Conservation (phyloP, 2,113 vertebrate genomes). For the Cyphomyrus discorhynchus region DNA sequence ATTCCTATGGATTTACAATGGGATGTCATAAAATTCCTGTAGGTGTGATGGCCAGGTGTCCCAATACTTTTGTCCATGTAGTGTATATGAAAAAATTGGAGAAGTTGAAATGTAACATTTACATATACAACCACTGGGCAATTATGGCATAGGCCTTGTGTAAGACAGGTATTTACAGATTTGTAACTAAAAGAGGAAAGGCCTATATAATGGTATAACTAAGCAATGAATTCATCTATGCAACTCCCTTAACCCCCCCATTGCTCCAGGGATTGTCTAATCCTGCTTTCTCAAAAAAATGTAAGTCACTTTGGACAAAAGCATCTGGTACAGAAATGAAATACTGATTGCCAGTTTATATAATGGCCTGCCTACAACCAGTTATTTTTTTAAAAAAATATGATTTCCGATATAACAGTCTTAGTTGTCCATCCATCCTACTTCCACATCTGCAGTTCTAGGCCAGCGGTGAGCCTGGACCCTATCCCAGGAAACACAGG, state of each 20-base stretch:
- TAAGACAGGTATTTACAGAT: not conserved
- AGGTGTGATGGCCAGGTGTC: not conserved
- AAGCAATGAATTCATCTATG: not conserved
- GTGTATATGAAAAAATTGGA: not conserved
- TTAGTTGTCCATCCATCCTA: not conserved
- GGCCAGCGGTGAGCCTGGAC: not conserved
- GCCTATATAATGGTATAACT: not conserved
- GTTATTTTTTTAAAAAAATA: not conserved
- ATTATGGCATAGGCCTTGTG: not conserved
- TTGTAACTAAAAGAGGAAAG: not conserved
- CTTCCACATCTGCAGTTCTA: not conserved
- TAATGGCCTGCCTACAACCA: not conserved
- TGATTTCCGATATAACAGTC: not conserved
- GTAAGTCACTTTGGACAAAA: not conserved
- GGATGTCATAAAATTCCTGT: not conserved
- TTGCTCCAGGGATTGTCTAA: not conserved
- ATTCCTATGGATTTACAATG: not conserved
- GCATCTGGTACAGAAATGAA: not conserved
- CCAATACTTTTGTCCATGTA: not conserved
- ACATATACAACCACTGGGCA: not conserved
- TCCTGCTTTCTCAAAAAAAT: not conserved
- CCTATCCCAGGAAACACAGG: not conserved
- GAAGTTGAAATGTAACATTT: not conserved
- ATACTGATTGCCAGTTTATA: not conserved
- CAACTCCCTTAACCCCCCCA: not conserved